Base-by-base conservation (phyloP, 2,113 vertebrate species). In the Triplophysa siluroides region DNA sequence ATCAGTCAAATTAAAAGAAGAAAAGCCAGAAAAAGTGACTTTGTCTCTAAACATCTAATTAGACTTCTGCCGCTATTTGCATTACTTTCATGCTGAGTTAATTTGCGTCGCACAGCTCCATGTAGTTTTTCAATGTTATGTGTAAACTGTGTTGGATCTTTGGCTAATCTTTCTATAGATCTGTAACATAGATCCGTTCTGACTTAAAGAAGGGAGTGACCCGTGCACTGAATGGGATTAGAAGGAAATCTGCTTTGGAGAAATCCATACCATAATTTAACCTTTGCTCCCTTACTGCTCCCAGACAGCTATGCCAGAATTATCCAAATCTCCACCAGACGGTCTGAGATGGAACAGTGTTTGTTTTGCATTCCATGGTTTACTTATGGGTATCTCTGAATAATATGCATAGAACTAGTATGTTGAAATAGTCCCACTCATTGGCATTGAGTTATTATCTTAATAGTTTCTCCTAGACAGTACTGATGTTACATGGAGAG, bases 181-280 rank as follows among this genome's bases (percentile, higher is more conserved):
- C 71, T 62, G 38, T 56, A 68, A 61, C 29, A 47, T 23, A 73
- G 67, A 38, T 38, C 60, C 58, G 33, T 38, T 38, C 6, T 7
- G 33, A 43, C 78, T 68, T 41, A 72, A 64, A 72, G 67, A 83
- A 33, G 75, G 33, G 26, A 78, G 60, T 83, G 84, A 79, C 76
- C 81, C 24, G 1, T 70, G 61, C 52, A 78, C 63, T 26, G 64
- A 85, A 82, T 75, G 66, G 67, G 66, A 81, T 81, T 79, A 84
- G 69, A 62, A 83, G 61, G 61, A 88, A 85, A 91, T 90, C 87
- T 78, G 78, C 83, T 84, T 82, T 24, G 62, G 83, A 79, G 84
- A 84, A 89, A 91, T 87, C 89, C 83, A 88, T 87, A 88, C 86
- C 84, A 86, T 91, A 88, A 91, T 89, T 90, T 89, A 85, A 89